Conservation (phyloP, 2,797 vertebrate genomes). For the Micrastur ruficollis region DNA sequence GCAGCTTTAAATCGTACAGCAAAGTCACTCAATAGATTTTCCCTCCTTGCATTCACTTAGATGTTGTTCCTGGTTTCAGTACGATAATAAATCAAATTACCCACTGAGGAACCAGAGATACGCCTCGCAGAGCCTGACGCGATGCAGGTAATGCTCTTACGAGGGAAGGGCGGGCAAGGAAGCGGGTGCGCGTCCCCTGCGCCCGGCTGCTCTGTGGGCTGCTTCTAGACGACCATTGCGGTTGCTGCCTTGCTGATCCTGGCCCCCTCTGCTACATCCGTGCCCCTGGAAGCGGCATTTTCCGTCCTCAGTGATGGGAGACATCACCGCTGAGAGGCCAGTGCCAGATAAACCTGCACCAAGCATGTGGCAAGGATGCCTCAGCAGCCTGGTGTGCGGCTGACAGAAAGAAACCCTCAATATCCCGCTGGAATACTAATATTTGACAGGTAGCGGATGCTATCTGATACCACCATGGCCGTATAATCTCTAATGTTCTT, state of each 20-base stretch:
- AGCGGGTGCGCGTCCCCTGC: background rate
- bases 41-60: background rate
- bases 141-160: background rate
- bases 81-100: background rate
- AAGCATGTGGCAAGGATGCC: background rate
- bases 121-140: background rate
- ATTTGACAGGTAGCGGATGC: background rate
- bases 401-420: background rate
- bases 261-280: background rate
- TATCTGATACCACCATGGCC: rapidly evolving
- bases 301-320: background rate
- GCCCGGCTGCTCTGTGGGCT: background rate
- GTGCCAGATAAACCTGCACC: background rate
- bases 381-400: background rate
- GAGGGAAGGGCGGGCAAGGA: background rate
- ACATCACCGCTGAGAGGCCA: background rate
- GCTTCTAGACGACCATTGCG: background rate
- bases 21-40: background rate
- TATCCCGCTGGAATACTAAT: background rate
- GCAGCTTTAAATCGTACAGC: background rate
- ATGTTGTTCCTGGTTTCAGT: background rate
- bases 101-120: background rate
- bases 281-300: background rate
- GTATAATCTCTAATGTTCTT: background rate
- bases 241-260: background rate